Conservation (phyloP, 1,140 invertebrate species). For the Hylaeus anthracinus region DNA sequence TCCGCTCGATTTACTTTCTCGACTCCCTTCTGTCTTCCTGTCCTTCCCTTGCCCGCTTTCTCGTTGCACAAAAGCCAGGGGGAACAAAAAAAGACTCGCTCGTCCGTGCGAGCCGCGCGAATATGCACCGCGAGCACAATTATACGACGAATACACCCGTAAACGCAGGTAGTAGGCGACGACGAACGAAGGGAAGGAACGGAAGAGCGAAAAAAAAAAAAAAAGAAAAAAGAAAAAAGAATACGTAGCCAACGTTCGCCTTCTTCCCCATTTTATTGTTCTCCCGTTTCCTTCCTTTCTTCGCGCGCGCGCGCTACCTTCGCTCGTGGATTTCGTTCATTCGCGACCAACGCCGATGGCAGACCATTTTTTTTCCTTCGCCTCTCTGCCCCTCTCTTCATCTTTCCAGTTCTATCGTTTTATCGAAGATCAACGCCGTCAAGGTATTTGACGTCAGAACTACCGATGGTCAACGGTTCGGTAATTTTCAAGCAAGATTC, state of each 20-base stretch:
- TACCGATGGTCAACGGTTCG: neutral
- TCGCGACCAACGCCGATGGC: neutral
- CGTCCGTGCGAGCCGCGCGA: conserved; percentile 55
- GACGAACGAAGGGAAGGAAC: neutral
- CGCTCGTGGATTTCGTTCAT: conserved; percentile 6
- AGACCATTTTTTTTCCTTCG: neutral
- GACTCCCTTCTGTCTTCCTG: conserved; percentile 61
- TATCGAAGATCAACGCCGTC: conserved; percentile 3
- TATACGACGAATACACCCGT: conserved; percentile 52
- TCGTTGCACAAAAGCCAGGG: conserved; percentile 55
- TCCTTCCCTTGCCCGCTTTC: conserved; percentile 54
- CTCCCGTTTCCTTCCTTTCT: conserved; percentile 9
- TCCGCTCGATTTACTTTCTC: conserved; percentile 66
- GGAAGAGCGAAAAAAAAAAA: neutral
- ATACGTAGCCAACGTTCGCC: conserved; percentile 11
- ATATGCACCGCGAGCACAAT: conserved; percentile 58
- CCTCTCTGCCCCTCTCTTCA: neutral
- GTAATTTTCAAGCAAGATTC: too few relatives aligned
- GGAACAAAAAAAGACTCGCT: conserved; percentile 52
- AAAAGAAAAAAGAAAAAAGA: neutral
- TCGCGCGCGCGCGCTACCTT: conserved; percentile 12
- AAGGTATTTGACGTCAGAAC: conserved; percentile 4
- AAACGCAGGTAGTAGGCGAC: conserved; percentile 31
- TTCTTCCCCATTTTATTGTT: conserved; percentile 42
- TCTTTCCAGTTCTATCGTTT: conserved; percentile 14